phyloP scores from a whole-genome alignment of 2,888 invertebrate genomes.

The Litoditis marina region DNA sequence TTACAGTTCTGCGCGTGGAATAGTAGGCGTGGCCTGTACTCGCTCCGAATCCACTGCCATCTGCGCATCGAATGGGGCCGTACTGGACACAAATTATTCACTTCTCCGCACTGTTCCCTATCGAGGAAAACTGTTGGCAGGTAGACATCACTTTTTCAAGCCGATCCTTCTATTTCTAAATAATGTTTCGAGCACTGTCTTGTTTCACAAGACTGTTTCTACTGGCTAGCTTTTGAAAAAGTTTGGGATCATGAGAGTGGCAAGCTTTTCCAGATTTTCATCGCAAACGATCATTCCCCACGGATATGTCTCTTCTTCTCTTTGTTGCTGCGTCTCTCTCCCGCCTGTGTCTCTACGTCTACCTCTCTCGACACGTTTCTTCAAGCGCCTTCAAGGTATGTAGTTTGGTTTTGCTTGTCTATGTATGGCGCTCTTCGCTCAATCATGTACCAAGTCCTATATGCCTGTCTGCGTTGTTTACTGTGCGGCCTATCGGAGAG shows the following conservation, averaged over 20 bases:
- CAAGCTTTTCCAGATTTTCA: conserved; percentile 9
- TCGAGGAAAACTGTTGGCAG: conserved; percentile 9
- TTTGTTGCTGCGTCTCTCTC: conserved; percentile 10
- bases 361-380: conserved; percentile 10
- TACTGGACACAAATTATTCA: conserved; percentile 12
- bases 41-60: too few species aligned
- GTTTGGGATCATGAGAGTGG: too few species aligned
- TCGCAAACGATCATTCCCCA: conserved; percentile 7
- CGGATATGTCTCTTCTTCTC: conserved; percentile 7
- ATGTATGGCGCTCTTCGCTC: too few species aligned
- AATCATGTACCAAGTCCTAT: too few species aligned
- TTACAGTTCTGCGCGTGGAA: too few species aligned
- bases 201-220: background rate
- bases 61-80: background rate
- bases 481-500: too few species aligned
- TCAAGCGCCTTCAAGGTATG: background rate
- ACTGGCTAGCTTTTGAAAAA: background rate
- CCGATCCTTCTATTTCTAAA: too few species aligned
- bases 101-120: conserved; percentile 7
- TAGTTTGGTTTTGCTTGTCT: too few species aligned
- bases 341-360: conserved; percentile 11
- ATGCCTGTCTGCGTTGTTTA: too few species aligned
- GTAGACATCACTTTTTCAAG: background rate
- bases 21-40: conserved; percentile 6
- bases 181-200: too few species aligned